Conservation (phyloP, 2,888 invertebrate species). For the Erebia aethiops region DNA sequence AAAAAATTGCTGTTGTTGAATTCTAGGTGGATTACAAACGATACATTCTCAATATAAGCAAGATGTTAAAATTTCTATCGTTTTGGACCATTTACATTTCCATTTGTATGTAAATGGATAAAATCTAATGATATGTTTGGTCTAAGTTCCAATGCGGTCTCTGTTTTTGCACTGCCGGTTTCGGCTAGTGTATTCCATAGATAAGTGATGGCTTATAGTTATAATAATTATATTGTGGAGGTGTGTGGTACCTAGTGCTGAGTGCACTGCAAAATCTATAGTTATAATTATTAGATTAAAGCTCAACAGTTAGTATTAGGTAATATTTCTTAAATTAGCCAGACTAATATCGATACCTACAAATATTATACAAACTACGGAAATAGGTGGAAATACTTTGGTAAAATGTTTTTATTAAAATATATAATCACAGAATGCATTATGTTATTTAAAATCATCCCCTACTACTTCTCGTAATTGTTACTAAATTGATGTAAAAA, state of each 20-base stretch:
- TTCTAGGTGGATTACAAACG: not conserved
- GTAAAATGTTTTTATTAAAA: conserved; percentile 1
- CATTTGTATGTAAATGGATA: no score
- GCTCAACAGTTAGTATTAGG: not conserved
- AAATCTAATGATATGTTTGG: no score
- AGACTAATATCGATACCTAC: conserved; percentile 25
- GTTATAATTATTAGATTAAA: not conserved
- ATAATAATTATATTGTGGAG: no score
- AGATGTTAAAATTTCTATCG: no score
- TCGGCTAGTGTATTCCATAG: no score
- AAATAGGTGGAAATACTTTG: conserved; percentile 30
- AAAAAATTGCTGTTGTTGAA: not conserved
- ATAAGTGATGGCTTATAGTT: no score
- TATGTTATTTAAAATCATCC: not conserved
- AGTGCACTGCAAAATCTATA: not conserved
- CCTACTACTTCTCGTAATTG: not conserved
- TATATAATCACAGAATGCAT: conserved; percentile 21
- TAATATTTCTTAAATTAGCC: not conserved
- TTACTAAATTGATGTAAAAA: not conserved
- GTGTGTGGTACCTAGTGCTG: no score
- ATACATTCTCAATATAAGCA: no score
- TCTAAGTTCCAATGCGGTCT: no score
- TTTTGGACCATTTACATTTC: no score
- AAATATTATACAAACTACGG: conserved; percentile 28
- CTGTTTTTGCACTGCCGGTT: no score